Evolutionary conservation across 2,888 invertebrate genomes (phyloP), one percentile per base, ranked within the genome.

Genomic region (Agrotis clavis): DNA sequence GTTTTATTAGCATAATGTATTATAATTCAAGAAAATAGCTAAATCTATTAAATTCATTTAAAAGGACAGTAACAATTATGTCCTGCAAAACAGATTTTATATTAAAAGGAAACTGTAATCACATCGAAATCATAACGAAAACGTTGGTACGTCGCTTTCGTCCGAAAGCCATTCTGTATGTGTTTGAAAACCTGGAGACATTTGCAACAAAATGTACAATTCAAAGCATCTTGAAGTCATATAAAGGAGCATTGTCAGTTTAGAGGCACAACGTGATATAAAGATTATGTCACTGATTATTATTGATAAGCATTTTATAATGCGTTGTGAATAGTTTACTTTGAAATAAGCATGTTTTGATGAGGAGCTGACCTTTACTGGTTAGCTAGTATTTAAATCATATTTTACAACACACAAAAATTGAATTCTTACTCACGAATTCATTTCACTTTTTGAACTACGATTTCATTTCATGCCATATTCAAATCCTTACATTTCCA

Each of bases 111-210:
- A 25, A 54, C 5, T 21, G 25, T 19, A 5, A 53, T 53, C 21
- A 48, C 18, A 71, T 47, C 14, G 19, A 48, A 71, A 41, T 74
- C 13, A 45, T 61, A 74, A n/a, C 4, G 18, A n/a, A 47, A 47
- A 51, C 14, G 25, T 41, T 4, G 7, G 19, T 7, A 18, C 14
- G 3, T 19, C 35, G 35, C 18, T 18, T 18, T 30, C 7, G 25
- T 4, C 13, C 14, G 1, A 9, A 21, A 13, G 21, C 62, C 30
- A 47, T 47, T 41, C 16, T 60, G 18, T 74, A 47, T 35, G 30
- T 71, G 30, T 62, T 74, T 25, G 30, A 51, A 30, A 19, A 51
- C 16, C 9, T 50, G 14, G 11, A 25, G 14, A 25, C 61, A 72
- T 61, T n/a, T 45, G 25, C 5, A 9, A 45, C 4, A 7, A 73